A percentile compares a stretch with the other conserved stretches of the same genome.
Evolutionary conservation across 2,113 vertebrate genomes (phyloP).

Genomic region (Varanus salvator): DNA sequence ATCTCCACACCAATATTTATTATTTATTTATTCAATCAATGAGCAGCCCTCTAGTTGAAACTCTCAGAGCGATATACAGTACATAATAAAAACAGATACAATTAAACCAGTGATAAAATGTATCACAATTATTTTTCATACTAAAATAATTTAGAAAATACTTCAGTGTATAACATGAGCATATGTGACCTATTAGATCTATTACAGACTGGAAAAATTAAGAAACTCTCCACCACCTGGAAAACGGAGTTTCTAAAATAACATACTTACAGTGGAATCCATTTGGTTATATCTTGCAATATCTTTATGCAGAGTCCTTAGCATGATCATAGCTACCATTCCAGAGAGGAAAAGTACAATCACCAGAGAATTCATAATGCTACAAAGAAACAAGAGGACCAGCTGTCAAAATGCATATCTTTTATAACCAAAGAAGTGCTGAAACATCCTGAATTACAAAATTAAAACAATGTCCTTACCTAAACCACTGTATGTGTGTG

Average conservation of each 20-base stretch:
- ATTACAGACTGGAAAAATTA: background rate
- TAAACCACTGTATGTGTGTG: constrained; percentile 99
- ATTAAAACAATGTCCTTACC: constrained; percentile 77
- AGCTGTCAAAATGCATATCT: background rate
- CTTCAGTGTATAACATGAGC: background rate
- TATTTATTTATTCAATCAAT: background rate
- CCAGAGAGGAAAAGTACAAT: constrained; percentile 98
- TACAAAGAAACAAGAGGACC: constrained; percentile 65
- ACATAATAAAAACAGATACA: too few species aligned
- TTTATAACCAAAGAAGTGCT: background rate
- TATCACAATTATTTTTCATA: too few species aligned
- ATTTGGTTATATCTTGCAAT: constrained; percentile 99
- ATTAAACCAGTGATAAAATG: too few species aligned
- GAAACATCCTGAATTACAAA: background rate
- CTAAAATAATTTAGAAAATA: background rate
- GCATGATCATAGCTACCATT: constrained; percentile 99
- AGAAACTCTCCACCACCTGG: background rate
- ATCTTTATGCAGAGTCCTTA: constrained; percentile 97
- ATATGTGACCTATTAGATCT: background rate
- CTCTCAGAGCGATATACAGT: too few species aligned
- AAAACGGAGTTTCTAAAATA: constrained; percentile 35
- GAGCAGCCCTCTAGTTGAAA: too few species aligned
- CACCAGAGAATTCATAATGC: constrained; percentile 99
- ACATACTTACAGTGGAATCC: constrained; percentile 85
- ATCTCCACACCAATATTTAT: background rate